Conservation (phyloP, 2,113 vertebrate genomes). For the Aegithalos caudatus region DNA sequence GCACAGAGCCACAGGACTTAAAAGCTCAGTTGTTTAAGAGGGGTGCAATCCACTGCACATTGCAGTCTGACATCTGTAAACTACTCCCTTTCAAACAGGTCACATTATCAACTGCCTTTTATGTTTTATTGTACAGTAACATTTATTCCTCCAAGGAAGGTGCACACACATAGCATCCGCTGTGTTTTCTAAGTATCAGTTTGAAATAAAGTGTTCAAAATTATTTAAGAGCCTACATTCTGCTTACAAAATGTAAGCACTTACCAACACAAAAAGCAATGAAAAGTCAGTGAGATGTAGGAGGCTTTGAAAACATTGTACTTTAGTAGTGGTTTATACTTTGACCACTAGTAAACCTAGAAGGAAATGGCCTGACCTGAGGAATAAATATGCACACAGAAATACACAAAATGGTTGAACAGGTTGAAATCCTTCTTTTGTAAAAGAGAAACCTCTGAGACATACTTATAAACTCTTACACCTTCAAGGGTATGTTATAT, state of each 20-base stretch:
- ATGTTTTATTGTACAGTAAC: constrained; percentile 12
- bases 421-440: background rate
- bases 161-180: background rate
- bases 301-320: background rate
- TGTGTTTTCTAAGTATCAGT: background rate
- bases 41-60: background rate
- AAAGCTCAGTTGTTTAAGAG: background rate
- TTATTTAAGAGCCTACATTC: background rate
- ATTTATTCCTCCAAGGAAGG: background rate
- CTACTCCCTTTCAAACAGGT: background rate
- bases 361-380: background rate
- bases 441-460: background rate
- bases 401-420: background rate
- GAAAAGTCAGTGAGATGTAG: background rate
- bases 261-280: background rate
- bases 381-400: background rate
- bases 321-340: background rate
- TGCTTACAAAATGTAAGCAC: background rate
- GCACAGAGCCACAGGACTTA: background rate
- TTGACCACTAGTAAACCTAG: background rate
- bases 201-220: constrained; percentile 6
- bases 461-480: background rate
- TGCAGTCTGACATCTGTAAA: background rate
- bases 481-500: background rate
- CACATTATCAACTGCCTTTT: background rate